Percentiles rank a stretch among this genome's conserved stretches.
Evolutionary conservation across 2,888 invertebrate genomes (phyloP).

Genomic region (Nephrocerus scutellatus): DNA sequence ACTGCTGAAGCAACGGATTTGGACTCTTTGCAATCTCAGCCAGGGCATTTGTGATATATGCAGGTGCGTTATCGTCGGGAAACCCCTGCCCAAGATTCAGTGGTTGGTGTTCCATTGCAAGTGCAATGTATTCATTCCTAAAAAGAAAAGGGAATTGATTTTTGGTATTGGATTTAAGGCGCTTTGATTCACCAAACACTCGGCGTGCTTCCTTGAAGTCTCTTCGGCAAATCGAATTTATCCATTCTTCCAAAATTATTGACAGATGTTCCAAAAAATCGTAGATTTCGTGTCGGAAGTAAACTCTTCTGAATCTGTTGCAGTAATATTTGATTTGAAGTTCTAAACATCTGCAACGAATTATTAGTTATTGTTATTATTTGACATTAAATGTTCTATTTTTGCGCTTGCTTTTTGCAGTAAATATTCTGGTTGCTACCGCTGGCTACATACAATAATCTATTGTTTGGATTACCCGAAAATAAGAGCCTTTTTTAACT

Average conservation of each 20-base stretch:
- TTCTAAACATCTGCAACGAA: conserved; percentile 34
- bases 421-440: too few species aligned
- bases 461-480: too few species aligned
- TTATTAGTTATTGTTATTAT: too few species aligned
- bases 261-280: too few species aligned
- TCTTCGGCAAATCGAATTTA: conserved; percentile 43
- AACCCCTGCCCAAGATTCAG: conserved; percentile 94
- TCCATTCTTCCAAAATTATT: conserved; percentile 39
- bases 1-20: conserved; percentile 79
- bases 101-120: conserved; percentile 78
- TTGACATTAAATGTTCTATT: too few species aligned
- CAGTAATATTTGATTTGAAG: conserved; percentile 14
- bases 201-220: conserved; percentile 43
- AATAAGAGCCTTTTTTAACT: too few species aligned
- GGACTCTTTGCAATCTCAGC: conserved; percentile 58
- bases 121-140: conserved; percentile 87
- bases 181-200: conserved; percentile 39
- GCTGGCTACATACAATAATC: too few species aligned
- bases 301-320: too few species aligned
- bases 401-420: too few species aligned
- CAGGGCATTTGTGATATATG: conserved; percentile 71
- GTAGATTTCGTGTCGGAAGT: too few species aligned
- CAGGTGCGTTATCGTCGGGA: conserved; percentile 84
- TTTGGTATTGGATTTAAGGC: neutral
- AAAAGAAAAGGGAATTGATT: neutral